These are phyloP conservation scores for Psittacula derbiana DNA, from an alignment of 2,797 vertebrate genomes.

Conservation along the genomic window DNA sequence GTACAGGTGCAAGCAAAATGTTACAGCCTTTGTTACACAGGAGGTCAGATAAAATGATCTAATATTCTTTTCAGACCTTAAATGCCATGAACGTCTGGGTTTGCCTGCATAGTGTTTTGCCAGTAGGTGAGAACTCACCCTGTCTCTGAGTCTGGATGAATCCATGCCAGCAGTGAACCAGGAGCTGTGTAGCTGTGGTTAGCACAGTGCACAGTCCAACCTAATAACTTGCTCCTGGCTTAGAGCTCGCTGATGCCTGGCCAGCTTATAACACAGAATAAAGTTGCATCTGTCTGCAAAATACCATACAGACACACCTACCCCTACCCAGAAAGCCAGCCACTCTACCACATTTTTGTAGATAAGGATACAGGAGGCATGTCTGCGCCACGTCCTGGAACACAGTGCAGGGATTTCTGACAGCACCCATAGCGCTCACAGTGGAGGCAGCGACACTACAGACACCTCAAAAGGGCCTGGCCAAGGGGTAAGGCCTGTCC, in stretches of 20 bases:
- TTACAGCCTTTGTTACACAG: background rate
- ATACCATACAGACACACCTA: background rate
- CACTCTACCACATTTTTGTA: background rate
- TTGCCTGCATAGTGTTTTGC: background rate
- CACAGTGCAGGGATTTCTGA: fast-evolving
- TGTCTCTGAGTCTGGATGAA: background rate
- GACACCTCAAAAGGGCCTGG: background rate
- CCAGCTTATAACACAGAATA: background rate
- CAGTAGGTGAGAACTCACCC: background rate
- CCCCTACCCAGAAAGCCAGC: background rate
- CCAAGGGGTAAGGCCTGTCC: background rate
- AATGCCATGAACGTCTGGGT: background rate
- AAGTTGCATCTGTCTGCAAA: background rate
- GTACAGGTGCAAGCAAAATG: constrained; percentile 9
- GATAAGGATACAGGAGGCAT: background rate
- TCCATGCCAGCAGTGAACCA: background rate
- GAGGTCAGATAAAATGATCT: constrained; percentile 34
- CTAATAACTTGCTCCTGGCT: background rate
- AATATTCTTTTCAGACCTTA: constrained; percentile 21
- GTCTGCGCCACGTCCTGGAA: background rate
- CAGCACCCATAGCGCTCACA: fast-evolving
- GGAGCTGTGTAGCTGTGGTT: background rate
- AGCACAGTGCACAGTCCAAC: background rate
- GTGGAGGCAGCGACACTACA: background rate
- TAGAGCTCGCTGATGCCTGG: background rate